A percentile compares a stretch with the other conserved stretches of the same genome.
phyloP scores from a whole-genome alignment of 2,113 vertebrate genomes.

The Arenaria interpres region DNA sequence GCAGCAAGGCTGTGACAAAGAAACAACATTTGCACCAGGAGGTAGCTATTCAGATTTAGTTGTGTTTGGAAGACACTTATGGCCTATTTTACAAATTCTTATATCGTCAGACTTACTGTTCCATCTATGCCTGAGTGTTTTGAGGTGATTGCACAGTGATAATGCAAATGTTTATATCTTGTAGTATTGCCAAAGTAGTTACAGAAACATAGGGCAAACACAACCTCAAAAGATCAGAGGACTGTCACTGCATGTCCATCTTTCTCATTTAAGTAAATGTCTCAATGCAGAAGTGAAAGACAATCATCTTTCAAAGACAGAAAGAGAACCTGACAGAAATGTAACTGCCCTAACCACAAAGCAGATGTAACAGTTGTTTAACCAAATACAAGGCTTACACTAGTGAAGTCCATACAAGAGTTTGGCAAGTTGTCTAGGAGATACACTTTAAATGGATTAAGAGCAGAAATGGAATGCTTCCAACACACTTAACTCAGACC shows the following conservation, averaged over 20 bases:
- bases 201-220: background rate
- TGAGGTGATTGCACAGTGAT: background rate
- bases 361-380: background rate
- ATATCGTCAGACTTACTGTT: background rate
- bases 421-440: background rate
- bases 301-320: background rate
- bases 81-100: background rate
- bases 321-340: conserved; percentile 10
- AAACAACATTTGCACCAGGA: background rate
- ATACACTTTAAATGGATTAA: background rate
- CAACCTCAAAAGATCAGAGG: background rate
- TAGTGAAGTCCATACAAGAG: background rate
- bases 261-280: conserved; percentile 11
- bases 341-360: conserved; percentile 19
- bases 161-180: background rate
- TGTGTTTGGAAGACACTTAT: background rate
- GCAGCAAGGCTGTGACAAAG: background rate
- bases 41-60: background rate
- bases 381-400: background rate
- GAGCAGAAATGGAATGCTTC: background rate
- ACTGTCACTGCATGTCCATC: background rate
- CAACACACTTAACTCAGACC: background rate
- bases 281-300: conserved; percentile 56
- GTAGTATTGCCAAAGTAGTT: background rate
- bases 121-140: background rate